Percentiles rank a stretch among this genome's conserved stretches.
Evolutionary conservation across 2,113 vertebrate genomes (phyloP).

Genomic region (Vulpes vulpes): DNA sequence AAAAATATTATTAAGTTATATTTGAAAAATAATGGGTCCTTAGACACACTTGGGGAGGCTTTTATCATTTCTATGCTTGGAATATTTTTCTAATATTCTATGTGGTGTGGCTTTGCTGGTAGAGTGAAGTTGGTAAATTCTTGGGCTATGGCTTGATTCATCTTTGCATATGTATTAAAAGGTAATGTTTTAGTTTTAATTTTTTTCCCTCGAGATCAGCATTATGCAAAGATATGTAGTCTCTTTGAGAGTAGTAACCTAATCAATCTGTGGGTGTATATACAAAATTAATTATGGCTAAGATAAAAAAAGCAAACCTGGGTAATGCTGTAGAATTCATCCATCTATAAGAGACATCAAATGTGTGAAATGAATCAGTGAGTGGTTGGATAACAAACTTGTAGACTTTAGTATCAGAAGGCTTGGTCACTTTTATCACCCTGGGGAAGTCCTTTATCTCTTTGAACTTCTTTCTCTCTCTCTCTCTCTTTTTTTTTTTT

Average conservation of each 20-base stretch:
- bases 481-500: background rate
- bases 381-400: background rate
- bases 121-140: background rate
- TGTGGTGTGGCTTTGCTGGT: conserved; percentile 22
- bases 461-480: background rate
- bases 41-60: background rate
- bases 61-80: background rate
- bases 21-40: conserved; percentile 38
- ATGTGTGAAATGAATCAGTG: background rate
- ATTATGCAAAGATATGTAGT: background rate
- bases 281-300: conserved; percentile 25
- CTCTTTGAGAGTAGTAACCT: conserved; percentile 31
- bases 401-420: background rate
- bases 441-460: background rate
- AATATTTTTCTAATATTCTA: background rate
- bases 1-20: background rate
- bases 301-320: background rate
- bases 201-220: background rate
- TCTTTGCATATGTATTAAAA: conserved; percentile 13
- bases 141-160: background rate
- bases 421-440: background rate
- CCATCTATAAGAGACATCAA: background rate
- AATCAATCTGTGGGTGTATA: background rate
- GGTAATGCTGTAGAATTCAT: conserved; percentile 1
- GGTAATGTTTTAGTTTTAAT: background rate